Percentiles rank a stretch among this genome's conserved stretches.
Conservation (phyloP, 2,888 invertebrate genomes). For the Bedellia somnulentella region DNA sequence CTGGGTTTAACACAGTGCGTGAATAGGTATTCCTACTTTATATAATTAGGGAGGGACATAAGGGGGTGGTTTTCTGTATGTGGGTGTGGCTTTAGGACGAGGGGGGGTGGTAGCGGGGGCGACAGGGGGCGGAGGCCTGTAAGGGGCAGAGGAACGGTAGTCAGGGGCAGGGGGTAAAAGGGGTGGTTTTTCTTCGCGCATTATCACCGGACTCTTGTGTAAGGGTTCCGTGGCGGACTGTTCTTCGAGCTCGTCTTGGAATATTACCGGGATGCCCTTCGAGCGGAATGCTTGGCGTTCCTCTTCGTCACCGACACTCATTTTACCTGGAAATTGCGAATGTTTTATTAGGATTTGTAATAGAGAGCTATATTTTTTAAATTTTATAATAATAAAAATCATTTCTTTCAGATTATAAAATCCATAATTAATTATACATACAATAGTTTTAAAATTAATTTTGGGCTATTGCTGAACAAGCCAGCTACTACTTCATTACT, state of each 20-base stretch:
- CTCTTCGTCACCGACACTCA: slow-evolving; percentile 72
- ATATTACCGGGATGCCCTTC: slow-evolving; percentile 91
- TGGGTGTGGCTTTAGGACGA: slow-evolving; percentile 82
- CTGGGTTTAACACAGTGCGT: no score
- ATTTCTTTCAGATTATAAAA: no score
- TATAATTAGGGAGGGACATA: slow-evolving; percentile 91
- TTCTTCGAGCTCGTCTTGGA: slow-evolving; percentile 95
- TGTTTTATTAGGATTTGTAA: no score
- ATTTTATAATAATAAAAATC: no score
- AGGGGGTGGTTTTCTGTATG: slow-evolving; percentile 94
- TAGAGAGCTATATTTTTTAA: no score
- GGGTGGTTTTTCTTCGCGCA: slow-evolving; percentile 94
- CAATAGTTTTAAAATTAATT: no score
- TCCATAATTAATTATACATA: no score
- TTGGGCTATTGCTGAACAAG: no score
- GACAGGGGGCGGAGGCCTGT: slow-evolving; percentile 89
- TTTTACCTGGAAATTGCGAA: slow-evolving; percentile 60
- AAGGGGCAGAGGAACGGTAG: slow-evolving; percentile 74
- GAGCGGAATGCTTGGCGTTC: slow-evolving; percentile 82
- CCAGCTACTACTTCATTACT: no score
- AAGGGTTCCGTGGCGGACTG: slow-evolving; percentile 84
- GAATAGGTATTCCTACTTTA: no score
- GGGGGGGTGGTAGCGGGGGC: slow-evolving; percentile 74
- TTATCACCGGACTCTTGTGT: slow-evolving; percentile 89
- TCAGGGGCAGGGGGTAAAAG: slow-evolving; percentile 76